Evolutionary conservation across 2,113 vertebrate genomes (phyloP).

Genomic region (Garra rufa): DNA sequence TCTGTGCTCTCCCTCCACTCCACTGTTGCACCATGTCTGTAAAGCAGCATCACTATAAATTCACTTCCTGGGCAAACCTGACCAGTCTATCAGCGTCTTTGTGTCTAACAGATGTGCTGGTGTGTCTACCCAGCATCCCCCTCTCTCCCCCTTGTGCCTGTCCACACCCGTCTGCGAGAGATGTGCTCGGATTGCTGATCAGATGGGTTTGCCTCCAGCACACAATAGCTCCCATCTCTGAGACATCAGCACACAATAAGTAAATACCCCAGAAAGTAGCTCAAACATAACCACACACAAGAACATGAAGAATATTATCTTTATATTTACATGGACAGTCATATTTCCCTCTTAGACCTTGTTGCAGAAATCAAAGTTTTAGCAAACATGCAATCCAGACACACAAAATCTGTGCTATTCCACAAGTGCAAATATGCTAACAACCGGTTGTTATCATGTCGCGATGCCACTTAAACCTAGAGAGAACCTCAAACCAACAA

Average conservation of each 20-base stretch:
- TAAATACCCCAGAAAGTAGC: background rate
- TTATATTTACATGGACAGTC: conserved; percentile 11
- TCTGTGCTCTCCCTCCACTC: background rate
- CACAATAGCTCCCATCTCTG: conserved; percentile 23
- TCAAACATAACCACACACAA: conserved; percentile 13
- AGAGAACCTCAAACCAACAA: conserved; percentile 29
- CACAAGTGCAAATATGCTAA: background rate
- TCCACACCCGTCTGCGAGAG: conserved; percentile 49
- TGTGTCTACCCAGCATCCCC: conserved; percentile 22
- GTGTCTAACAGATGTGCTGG: conserved; percentile 53
- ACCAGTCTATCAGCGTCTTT: conserved; percentile 35
- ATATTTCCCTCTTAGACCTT: background rate
- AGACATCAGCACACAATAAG: conserved; percentile 13
- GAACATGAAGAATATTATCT: background rate
- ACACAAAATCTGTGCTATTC: background rate
- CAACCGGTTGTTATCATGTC: background rate
- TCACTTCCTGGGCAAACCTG: conserved; percentile 7
- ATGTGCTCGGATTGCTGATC: conserved; percentile 54
- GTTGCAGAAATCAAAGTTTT: background rate
- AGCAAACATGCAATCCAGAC: background rate
- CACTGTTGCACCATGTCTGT: background rate
- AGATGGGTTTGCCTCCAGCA: conserved; percentile 24
- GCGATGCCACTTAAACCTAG: background rate
- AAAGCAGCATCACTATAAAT: background rate
- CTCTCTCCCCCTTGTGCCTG: background rate